Evolutionary conservation across 2,888 invertebrate genomes (phyloP).

Genomic region (Seira ritae): DNA sequence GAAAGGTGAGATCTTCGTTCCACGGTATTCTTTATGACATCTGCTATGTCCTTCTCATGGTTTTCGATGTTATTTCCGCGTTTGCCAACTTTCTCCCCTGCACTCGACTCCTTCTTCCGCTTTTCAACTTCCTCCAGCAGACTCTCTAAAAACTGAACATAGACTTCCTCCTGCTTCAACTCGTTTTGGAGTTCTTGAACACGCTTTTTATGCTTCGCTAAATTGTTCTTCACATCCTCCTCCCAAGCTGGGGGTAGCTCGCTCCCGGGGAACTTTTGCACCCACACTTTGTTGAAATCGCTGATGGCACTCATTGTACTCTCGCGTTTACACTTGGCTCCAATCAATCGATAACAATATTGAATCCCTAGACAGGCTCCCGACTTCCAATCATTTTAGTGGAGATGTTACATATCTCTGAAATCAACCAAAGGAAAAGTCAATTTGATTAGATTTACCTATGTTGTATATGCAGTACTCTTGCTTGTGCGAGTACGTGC

Average conservation of each 20-base stretch:
- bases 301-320: constrained; percentile 72
- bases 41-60: constrained; percentile 71
- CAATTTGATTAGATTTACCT: too few species aligned
- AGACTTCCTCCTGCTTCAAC: constrained; percentile 92
- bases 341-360: not conserved
- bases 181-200: constrained; percentile 88
- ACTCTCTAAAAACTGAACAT: constrained; percentile 91
- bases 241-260: constrained; percentile 94
- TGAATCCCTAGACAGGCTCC: not conserved
- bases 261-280: constrained; percentile 92
- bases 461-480: too few species aligned
- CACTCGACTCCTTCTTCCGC: constrained; percentile 81
- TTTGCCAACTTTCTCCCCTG: constrained; percentile 65
- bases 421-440: too few species aligned
- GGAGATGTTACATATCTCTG: not conserved
- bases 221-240: constrained; percentile 92
- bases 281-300: constrained; percentile 84
- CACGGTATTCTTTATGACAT: constrained; percentile 72
- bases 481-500: too few species aligned
- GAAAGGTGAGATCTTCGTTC: constrained; percentile 68
- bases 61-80: constrained; percentile 72
- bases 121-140: constrained; percentile 90
- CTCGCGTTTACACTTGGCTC: constrained; percentile 24
- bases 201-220: constrained; percentile 92
- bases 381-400: not conserved